These are phyloP conservation scores for Morone chrysops DNA, from an alignment of 2,113 vertebrate genomes.

Conservation along the genomic window DNA sequence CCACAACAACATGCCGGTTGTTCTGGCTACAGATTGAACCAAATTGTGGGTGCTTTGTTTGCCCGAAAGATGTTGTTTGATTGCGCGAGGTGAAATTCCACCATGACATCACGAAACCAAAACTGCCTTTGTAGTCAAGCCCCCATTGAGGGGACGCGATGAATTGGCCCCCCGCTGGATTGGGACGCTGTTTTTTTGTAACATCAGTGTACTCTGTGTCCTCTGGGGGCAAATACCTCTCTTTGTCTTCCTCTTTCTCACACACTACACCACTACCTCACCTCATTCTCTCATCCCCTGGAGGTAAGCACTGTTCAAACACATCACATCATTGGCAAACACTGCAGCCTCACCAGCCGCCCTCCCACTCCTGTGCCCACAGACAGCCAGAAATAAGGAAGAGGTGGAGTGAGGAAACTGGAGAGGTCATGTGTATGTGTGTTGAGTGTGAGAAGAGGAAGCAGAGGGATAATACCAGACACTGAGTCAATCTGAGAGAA, in stretches of 20 bases:
- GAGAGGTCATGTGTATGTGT: neutral
- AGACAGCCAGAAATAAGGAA: slow-evolving; percentile 42
- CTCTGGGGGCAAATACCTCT: slow-evolving; percentile 49
- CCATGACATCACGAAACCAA: slow-evolving; percentile 77
- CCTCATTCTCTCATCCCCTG: slow-evolving; percentile 49
- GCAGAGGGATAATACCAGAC: slow-evolving; percentile 31
- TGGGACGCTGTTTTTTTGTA: slow-evolving; percentile 39
- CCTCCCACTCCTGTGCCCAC: slow-evolving; percentile 4
- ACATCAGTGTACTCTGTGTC: slow-evolving; percentile 36
- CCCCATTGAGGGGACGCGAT: slow-evolving; percentile 20
- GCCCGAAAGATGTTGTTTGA: slow-evolving; percentile 36
- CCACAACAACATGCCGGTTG: slow-evolving; percentile 26
- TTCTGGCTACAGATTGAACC: neutral
- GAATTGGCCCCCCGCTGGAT: slow-evolving; percentile 45
- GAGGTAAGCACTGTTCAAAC: slow-evolving; percentile 73
- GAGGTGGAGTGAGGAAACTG: slow-evolving; percentile 14
- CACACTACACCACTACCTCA: slow-evolving; percentile 41
- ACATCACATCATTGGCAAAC: slow-evolving; percentile 73
- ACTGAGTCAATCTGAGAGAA: slow-evolving; percentile 41
- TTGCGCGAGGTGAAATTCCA: slow-evolving; percentile 63
- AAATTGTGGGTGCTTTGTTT: slow-evolving; percentile 10
- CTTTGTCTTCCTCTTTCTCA: slow-evolving; percentile 50
- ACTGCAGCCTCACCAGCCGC: slow-evolving; percentile 37
- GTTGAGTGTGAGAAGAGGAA: slow-evolving; percentile 41
- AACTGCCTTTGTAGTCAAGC: slow-evolving; percentile 56